Conservation (phyloP, 1,140 invertebrate species). For the Sweltsa coloradensis region DNA sequence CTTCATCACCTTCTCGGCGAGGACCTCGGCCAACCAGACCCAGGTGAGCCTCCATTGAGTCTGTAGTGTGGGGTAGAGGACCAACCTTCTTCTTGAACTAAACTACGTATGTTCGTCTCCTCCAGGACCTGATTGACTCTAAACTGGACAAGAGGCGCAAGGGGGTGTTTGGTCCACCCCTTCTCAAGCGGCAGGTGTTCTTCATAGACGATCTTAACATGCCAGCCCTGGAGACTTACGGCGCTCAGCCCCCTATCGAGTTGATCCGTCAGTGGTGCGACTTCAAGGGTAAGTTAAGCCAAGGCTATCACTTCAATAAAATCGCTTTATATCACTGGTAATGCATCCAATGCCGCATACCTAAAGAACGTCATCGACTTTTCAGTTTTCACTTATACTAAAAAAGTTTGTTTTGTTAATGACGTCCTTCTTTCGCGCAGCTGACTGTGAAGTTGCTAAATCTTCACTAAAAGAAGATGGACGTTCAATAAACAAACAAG, state of each 20-base stretch:
- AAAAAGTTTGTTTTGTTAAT: too few species aligned
- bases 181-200: slow-evolving; percentile 46
- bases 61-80: neutral
- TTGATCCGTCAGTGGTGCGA: slow-evolving; percentile 56
- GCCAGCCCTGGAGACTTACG: slow-evolving; percentile 50
- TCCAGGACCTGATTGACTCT: slow-evolving; percentile 64
- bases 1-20: slow-evolving; percentile 67
- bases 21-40: slow-evolving; percentile 63
- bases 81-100: neutral
- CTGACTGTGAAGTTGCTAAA: too few species aligned
- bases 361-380: too few species aligned
- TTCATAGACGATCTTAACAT: slow-evolving; percentile 67
- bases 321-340: too few species aligned
- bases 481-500: too few species aligned
- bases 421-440: too few species aligned
- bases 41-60: slow-evolving; percentile 41
- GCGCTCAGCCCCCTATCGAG: slow-evolving; percentile 59
- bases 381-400: too few species aligned
- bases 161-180: slow-evolving; percentile 49
- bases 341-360: too few species aligned
- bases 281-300: slow-evolving; percentile 40
- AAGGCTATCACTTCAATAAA: too few species aligned
- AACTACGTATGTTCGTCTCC: neutral
- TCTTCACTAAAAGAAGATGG: too few species aligned
- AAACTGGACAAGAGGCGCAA: slow-evolving; percentile 57